Evolutionary conservation across 2,113 vertebrate genomes (phyloP).

Genomic region (Sarotherodon lohbergeri): DNA sequence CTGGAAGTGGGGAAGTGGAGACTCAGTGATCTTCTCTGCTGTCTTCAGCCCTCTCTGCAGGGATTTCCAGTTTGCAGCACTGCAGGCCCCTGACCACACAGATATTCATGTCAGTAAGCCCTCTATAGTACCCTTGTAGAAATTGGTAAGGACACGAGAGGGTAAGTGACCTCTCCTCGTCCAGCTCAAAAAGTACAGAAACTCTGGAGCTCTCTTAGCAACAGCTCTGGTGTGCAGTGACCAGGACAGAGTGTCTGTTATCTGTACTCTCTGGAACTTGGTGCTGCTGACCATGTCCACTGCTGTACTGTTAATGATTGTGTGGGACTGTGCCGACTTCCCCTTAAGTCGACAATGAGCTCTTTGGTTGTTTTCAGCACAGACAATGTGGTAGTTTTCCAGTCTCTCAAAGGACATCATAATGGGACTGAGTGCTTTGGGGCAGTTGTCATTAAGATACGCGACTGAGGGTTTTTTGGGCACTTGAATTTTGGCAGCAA

Average conservation of each 20-base stretch:
- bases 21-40: background rate
- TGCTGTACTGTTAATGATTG: background rate
- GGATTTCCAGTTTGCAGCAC: background rate
- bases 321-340: background rate
- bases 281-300: background rate
- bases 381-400: background rate
- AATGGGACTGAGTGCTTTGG: background rate
- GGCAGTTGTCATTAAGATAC: background rate
- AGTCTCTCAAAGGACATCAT: background rate
- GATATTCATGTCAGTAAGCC: background rate
- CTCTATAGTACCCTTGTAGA: background rate
- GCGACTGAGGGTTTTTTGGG: background rate
- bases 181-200: background rate
- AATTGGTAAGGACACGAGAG: fast-evolving
- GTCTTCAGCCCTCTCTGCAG: background rate
- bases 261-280: background rate
- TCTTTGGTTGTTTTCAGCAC: background rate
- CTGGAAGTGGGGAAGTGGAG: background rate
- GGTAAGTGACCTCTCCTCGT: background rate
- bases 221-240: background rate
- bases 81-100: background rate
- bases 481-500: background rate
- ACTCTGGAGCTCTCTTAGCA: background rate
- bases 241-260: background rate
- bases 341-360: background rate